phyloP scores from a whole-genome alignment of 2,797 vertebrate species.

The Xenops minutus region DNA sequence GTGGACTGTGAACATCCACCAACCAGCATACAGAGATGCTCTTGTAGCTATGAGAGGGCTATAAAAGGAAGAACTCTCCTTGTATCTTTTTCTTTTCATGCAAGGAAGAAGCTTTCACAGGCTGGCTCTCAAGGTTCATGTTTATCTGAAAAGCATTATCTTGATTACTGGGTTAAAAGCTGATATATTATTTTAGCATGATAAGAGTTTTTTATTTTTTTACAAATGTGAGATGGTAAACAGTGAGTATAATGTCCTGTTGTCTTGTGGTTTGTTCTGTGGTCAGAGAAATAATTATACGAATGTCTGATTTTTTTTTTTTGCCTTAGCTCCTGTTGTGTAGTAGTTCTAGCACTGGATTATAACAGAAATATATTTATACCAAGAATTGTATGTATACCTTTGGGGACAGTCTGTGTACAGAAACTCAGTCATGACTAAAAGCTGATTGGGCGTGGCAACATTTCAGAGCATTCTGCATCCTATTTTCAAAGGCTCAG shows the following conservation, averaged over 20 bases:
- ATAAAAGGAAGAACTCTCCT: neutral
- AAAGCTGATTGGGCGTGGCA: neutral
- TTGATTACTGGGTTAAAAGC: conserved; percentile 19
- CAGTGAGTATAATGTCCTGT: neutral
- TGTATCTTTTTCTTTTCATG: neutral
- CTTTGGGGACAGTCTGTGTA: neutral
- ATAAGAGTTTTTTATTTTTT: neutral
- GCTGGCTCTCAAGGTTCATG: neutral
- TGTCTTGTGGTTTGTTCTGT: neutral
- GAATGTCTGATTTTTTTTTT: neutral
- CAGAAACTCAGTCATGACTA: neutral
- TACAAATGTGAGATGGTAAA: neutral
- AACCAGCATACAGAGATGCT: neutral
- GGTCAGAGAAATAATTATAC: neutral
- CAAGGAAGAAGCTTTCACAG: neutral
- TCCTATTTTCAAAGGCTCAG: neutral
- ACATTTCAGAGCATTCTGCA: neutral
- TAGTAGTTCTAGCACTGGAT: neutral
- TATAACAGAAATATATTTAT: neutral
- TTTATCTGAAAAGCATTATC: neutral
- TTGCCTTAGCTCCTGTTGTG: neutral
- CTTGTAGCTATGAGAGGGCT: neutral
- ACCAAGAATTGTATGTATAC: neutral
- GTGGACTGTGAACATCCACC: neutral
- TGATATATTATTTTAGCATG: conserved; percentile 9